Evolutionary conservation across 2,113 vertebrate genomes (phyloP).

Genomic region (Psittacus erithacus): DNA sequence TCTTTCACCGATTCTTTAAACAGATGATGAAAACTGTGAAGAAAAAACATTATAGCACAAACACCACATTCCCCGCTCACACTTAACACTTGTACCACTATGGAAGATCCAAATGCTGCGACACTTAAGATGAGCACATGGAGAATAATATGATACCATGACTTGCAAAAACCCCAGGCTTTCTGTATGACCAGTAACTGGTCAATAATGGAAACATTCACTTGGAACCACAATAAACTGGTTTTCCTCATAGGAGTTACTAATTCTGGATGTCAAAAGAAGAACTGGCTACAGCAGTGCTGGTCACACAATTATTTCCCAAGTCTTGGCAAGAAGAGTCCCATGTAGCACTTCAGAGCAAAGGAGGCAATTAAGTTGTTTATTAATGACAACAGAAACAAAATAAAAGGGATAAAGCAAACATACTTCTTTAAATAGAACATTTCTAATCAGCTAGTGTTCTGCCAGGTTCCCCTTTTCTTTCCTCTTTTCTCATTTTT

Average conservation of each 20-base stretch:
- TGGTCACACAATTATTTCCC: background rate
- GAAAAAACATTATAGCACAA: background rate
- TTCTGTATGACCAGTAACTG: background rate
- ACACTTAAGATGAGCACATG: background rate
- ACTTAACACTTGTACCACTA: background rate
- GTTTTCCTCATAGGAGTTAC: background rate
- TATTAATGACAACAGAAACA: conserved; percentile 29
- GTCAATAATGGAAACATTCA: background rate
- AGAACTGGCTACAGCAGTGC: fast-evolving
- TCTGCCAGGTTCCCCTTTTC: background rate
- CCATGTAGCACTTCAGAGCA: background rate
- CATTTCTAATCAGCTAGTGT: background rate
- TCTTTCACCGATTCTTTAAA: background rate
- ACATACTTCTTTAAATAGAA: conserved; percentile 26
- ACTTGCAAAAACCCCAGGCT: background rate
- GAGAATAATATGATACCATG: background rate
- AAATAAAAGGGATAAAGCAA: conserved; percentile 28
- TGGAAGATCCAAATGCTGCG: background rate
- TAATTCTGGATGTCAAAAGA: background rate
- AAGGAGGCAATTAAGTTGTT: conserved; percentile 31
- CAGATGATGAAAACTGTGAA: background rate
- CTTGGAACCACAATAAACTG: background rate
- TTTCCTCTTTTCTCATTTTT: background rate
- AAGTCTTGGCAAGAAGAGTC: background rate
- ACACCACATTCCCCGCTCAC: background rate